phyloP scores from a whole-genome alignment of 2,888 invertebrate genomes.

The Diarsia mendica region DNA sequence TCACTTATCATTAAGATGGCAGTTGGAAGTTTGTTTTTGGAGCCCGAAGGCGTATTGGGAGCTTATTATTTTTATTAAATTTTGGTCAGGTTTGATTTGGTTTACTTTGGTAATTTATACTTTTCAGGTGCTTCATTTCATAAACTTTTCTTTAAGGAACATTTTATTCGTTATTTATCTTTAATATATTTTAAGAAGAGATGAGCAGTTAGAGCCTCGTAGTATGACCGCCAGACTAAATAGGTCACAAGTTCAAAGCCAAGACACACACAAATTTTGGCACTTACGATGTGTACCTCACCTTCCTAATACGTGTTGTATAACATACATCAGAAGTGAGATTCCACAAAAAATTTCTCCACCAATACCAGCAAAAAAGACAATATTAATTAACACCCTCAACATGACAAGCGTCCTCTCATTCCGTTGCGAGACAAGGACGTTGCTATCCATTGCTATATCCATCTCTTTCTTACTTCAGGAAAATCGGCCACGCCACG shows the following conservation, averaged over 20 bases:
- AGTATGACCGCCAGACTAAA: too few relatives aligned
- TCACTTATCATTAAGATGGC: constrained; percentile 48
- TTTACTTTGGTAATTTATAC: constrained; percentile 24
- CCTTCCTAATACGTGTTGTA: background rate
- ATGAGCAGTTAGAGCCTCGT: too few relatives aligned
- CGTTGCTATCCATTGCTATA: background rate
- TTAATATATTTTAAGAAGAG: background rate
- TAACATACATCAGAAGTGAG: background rate
- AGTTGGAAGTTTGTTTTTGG: constrained; percentile 38
- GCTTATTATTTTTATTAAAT: constrained; percentile 27
- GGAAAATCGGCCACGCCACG: constrained; percentile 21
- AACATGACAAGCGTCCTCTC: background rate
- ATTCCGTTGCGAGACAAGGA: constrained; percentile 15
- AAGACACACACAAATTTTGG: too few relatives aligned
- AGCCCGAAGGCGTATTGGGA: constrained; percentile 14
- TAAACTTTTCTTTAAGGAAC: constrained; percentile 1
- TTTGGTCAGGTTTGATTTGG: constrained; percentile 13
- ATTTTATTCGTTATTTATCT: background rate
- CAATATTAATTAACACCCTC: constrained; percentile 17
- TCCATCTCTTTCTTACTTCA: constrained; percentile 12
- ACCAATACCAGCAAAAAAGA: background rate
- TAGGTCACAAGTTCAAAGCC: too few relatives aligned
- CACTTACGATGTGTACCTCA: background rate
- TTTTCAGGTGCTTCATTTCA: constrained; percentile 10
- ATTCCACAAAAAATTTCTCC: background rate